Evolutionary conservation across 2,797 vertebrate genomes (phyloP), one percentile per base, ranked within the genome.

Genomic region (Petrocephalus sullivani): DNA sequence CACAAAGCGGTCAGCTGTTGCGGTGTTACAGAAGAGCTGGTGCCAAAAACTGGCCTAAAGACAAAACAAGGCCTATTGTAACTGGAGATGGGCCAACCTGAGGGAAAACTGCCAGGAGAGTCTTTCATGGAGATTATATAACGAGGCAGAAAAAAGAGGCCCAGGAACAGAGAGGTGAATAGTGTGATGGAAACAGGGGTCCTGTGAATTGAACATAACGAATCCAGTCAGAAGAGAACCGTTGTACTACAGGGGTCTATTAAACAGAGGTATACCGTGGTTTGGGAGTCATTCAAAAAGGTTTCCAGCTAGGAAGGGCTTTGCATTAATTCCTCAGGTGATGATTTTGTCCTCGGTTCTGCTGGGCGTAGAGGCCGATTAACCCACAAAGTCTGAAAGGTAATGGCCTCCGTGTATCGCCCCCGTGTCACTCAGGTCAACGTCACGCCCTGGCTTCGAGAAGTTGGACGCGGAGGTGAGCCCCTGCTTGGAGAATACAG

Each of bases 1-100:
- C 94, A 96, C 95, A 95, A 95, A 95, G 92, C 92, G 94, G 94
- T 96, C 94, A 96, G 95, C 95, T 96, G 95, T 95, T 93, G 93
- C 86, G 89, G 78, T 90, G 94, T 95, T 89, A 90, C 90, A 53
- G 87, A 96, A 95, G 95, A 96, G 95, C 94, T 95, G 95, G 94
- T 95, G 94, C 95, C 93, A 95, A 94, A 94, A 94, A 94, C 94
- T 90, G 91, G 46, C 89, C n/a, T 87, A 90, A 93, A 93, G 94
- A 96, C 95, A 96, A 95, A 95, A 94, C 94, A 92, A 93, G 94
- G 95, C 94, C 94, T 95, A 95, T 96, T 95, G 95, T 92, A 91
- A 92, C 94, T 96, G 95, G 95, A 95, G 86, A 46, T 0, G 57
- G 84, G 95, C 95, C 95, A 96, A 89, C 91, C 91, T 92, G 89